A percentile compares a stretch with the other conserved stretches of the same genome.
Evolutionary conservation across 2,113 vertebrate genomes (phyloP).

Genomic region (Grantiella picta): DNA sequence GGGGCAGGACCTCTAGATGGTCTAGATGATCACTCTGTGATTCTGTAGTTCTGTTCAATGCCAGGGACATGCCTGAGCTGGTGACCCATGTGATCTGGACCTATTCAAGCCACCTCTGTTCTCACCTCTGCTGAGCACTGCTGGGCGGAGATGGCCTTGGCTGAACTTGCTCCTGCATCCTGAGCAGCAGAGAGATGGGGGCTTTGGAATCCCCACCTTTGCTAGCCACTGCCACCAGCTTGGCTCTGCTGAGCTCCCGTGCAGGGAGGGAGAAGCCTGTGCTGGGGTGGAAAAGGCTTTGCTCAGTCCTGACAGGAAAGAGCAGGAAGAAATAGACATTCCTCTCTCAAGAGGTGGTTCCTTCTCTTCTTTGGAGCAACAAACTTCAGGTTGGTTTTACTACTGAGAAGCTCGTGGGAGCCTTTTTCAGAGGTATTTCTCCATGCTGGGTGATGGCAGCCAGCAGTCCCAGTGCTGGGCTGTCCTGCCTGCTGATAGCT

Average conservation of each 20-base stretch:
- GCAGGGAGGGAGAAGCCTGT: background rate
- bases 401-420: background rate
- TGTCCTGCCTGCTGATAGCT: background rate
- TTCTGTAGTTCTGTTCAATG: background rate
- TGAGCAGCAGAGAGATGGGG: background rate
- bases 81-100: background rate
- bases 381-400: background rate
- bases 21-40: background rate
- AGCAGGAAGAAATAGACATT: background rate
- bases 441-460: background rate
- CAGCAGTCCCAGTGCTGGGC: background rate
- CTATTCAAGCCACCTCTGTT: background rate
- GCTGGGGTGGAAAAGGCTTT: background rate
- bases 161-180: background rate
- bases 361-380: background rate
- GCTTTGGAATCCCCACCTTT: background rate
- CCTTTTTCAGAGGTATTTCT: background rate
- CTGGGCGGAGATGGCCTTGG: background rate
- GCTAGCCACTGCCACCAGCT: background rate
- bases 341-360: background rate
- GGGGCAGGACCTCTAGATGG: background rate
- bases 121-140: background rate
- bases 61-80: background rate
- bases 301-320: background rate
- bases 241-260: background rate